These are phyloP conservation scores for Falco cherrug DNA, from an alignment of 2,797 vertebrate genomes.

Conservation along the genomic window DNA sequence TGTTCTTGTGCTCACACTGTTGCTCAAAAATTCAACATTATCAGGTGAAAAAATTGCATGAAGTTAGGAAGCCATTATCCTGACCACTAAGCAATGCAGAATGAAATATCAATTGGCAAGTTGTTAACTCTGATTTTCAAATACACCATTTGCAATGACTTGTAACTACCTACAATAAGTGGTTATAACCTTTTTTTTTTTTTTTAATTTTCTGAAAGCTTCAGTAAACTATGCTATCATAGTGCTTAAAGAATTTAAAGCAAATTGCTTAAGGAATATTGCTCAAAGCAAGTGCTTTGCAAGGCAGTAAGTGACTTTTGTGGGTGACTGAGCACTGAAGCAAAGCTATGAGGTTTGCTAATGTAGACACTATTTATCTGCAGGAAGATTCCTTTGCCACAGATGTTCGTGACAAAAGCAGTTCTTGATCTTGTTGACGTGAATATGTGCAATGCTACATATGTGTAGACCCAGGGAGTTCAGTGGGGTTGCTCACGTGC, in stretches of 20 bases:
- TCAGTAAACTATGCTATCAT: slow-evolving; percentile 28
- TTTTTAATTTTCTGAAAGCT: slow-evolving; percentile 41
- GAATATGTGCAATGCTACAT: slow-evolving; percentile 22
- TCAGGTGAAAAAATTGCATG: slow-evolving; percentile 45
- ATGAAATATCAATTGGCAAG: slow-evolving; percentile 54
- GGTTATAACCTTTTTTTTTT: not conserved
- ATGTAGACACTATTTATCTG: slow-evolving; percentile 29
- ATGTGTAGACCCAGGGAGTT: not conserved
- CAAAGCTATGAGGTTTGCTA: slow-evolving; percentile 28
- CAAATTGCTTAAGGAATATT: slow-evolving; percentile 50
- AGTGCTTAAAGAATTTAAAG: slow-evolving; percentile 47
- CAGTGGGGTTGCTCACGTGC: slow-evolving; percentile 19
- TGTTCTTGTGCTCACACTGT: slow-evolving; percentile 20
- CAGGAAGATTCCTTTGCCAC: slow-evolving; percentile 26
- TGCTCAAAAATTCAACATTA: slow-evolving; percentile 44
- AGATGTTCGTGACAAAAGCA: slow-evolving; percentile 31
- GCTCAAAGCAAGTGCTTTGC: slow-evolving; percentile 17
- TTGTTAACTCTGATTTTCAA: slow-evolving; percentile 61
- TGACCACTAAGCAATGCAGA: slow-evolving; percentile 53
- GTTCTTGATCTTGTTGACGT: slow-evolving; percentile 10
- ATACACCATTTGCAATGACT: slow-evolving; percentile 35
- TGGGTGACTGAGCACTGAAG: slow-evolving; percentile 61
- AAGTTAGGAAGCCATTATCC: slow-evolving; percentile 43
- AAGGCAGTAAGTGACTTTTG: slow-evolving; percentile 49
- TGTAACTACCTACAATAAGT: slow-evolving; percentile 43